phyloP scores from a whole-genome alignment of 2,797 vertebrate genomes.

The Phrynocephalus vlangalii region DNA sequence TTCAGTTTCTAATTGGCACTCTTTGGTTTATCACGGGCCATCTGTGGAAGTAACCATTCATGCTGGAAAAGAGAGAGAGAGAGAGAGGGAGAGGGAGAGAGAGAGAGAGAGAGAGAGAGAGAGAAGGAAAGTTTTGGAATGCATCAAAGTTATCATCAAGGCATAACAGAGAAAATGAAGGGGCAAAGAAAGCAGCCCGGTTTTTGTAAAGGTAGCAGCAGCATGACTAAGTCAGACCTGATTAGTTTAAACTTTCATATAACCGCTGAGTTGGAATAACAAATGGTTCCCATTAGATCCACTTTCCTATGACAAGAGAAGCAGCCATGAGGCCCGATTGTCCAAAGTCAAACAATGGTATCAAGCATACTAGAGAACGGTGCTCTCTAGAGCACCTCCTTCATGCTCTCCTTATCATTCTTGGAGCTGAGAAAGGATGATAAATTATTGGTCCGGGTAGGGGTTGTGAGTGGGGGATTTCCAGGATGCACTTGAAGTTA shows the following conservation, averaged over 20 bases:
- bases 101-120: background rate
- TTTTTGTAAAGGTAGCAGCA: background rate
- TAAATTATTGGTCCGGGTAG: background rate
- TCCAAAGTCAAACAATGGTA: background rate
- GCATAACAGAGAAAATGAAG: slow-evolving; percentile 3
- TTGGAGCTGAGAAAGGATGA: slow-evolving; percentile 28
- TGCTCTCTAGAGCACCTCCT: slow-evolving; percentile 20
- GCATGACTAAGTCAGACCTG: slow-evolving; percentile 22
- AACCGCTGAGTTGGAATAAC: background rate
- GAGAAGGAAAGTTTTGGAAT: background rate
- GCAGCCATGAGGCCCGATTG: background rate
- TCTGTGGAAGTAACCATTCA: slow-evolving; percentile 26
- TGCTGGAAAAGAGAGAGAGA: background rate
- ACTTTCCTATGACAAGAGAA: slow-evolving; percentile 17
- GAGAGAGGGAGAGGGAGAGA: background rate
- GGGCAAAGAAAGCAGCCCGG: background rate
- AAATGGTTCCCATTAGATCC: background rate
- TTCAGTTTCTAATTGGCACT: slow-evolving; percentile 29
- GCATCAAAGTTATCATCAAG: slow-evolving; percentile 30
- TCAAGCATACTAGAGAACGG: background rate
- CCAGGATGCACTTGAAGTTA: background rate
- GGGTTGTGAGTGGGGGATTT: background rate
- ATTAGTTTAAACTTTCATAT: background rate
- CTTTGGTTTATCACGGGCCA: slow-evolving; percentile 20
- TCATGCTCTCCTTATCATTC: background rate